Conservation (phyloP, 2,888 invertebrate species). For the Venusia cambrica region DNA sequence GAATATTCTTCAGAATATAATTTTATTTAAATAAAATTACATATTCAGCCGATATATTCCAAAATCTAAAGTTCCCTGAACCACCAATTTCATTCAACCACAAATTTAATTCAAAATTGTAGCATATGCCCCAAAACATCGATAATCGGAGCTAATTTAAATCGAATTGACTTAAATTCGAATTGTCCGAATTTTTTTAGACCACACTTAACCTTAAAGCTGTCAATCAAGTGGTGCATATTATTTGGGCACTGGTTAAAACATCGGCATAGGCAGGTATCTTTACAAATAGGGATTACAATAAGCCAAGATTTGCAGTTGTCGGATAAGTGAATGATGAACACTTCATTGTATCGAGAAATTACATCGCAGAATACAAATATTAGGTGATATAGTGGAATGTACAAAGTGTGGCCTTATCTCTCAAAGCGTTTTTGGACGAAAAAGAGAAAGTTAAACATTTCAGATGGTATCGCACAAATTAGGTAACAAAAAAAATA, state of each 20-base stretch:
- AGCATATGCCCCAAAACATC: constrained; percentile 74
- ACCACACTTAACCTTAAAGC: constrained; percentile 36
- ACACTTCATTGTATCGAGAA: no score
- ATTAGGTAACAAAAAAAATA: no score
- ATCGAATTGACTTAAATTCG: constrained; percentile 44
- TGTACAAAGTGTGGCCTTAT: no score
- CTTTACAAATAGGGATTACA: constrained; percentile 26
- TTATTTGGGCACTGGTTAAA: constrained; percentile 50
- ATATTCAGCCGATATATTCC: neutral
- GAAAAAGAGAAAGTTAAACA: no score
- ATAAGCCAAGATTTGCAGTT: neutral
- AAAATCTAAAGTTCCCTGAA: constrained; percentile 22
- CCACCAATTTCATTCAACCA: constrained; percentile 32
- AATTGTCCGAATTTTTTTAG: constrained; percentile 34
- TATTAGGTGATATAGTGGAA: no score
- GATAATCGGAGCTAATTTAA: constrained; percentile 75
- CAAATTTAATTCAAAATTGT: constrained; percentile 46
- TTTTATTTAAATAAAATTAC: neutral
- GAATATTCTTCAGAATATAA: no score
- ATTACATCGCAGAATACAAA: no score
- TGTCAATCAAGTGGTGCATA: constrained; percentile 71
- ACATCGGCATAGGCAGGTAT: constrained; percentile 48
- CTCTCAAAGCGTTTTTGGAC: no score
- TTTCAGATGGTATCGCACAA: no score
- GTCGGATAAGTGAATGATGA: no score